Conservation (phyloP, 2,888 invertebrate genomes). For the Apocheima hispidaria region DNA sequence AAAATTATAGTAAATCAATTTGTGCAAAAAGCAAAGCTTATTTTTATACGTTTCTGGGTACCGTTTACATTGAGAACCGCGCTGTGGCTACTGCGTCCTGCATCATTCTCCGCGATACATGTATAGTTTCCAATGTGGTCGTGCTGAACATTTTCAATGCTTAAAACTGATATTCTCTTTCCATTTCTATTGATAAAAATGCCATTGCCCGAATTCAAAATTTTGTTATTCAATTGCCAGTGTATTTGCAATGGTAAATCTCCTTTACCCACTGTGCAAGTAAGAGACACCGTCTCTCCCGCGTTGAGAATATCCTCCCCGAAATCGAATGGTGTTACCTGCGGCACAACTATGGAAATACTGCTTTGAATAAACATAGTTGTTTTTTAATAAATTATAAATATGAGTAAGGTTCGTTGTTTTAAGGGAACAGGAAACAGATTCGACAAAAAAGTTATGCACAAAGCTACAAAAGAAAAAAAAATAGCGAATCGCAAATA, state of each 20-base stretch:
- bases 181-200: constrained; percentile 87
- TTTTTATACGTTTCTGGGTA: constrained; percentile 59
- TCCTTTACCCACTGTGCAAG: constrained; percentile 90
- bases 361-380: constrained; percentile 24
- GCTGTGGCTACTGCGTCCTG: constrained; percentile 88
- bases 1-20: constrained; percentile 48
- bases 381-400: constrained; percentile 3
- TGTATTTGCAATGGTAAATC: constrained; percentile 89
- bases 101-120: constrained; percentile 88
- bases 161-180: constrained; percentile 89
- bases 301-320: constrained; percentile 90
- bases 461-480: constrained; percentile 37
- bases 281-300: constrained; percentile 90
- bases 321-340: constrained; percentile 92
- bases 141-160: constrained; percentile 87
- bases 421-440: constrained; percentile 9
- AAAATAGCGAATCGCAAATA: constrained; percentile 33
- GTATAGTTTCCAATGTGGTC: constrained; percentile 88
- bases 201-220: constrained; percentile 83
- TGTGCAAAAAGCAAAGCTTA: constrained; percentile 66
- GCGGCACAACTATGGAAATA: constrained; percentile 88
- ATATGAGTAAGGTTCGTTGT: background rate
- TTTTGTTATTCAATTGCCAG: constrained; percentile 89
- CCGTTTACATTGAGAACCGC: constrained; percentile 90
- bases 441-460: constrained; percentile 25